Evolutionary conservation across 2,113 vertebrate species (phyloP).

Genomic region (Cyphomyrus discorhynchus): DNA sequence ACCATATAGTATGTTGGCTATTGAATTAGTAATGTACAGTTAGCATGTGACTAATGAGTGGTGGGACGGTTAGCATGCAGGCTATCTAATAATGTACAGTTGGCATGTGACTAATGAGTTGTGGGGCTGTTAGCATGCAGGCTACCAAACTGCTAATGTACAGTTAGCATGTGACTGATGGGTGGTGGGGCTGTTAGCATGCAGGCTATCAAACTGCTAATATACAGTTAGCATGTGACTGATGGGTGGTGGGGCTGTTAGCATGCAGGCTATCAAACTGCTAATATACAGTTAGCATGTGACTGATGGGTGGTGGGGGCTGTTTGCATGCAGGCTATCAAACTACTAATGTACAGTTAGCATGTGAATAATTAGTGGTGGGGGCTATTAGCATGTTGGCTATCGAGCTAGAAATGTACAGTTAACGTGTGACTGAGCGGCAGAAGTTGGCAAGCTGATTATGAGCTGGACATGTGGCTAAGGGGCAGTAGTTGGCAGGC

Average conservation of each 20-base stretch:
- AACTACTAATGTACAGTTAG: neutral
- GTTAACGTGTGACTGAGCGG: neutral
- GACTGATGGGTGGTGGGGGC: neutral
- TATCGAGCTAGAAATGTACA: too few species aligned
- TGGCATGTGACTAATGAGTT: too few species aligned
- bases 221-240: neutral
- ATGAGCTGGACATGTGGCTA: neutral
- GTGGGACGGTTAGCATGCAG: neutral
- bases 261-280: neutral
- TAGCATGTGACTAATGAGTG: too few species aligned
- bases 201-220: too few species aligned
- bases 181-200: neutral
- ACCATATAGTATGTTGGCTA: too few species aligned
- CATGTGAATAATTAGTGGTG: neutral
- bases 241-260: neutral
- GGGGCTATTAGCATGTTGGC: neutral
- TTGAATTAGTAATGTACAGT: too few species aligned
- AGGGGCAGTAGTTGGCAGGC: neutral
- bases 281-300: neutral
- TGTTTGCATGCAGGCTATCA: neutral
- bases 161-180: neutral
- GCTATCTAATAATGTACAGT: too few species aligned
- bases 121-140: neutral
- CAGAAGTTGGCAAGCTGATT: neutral
- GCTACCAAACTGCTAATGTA: too few species aligned